Evolutionary conservation across 2,888 invertebrate species (phyloP).

Genomic region (Eristalis intricaria): DNA sequence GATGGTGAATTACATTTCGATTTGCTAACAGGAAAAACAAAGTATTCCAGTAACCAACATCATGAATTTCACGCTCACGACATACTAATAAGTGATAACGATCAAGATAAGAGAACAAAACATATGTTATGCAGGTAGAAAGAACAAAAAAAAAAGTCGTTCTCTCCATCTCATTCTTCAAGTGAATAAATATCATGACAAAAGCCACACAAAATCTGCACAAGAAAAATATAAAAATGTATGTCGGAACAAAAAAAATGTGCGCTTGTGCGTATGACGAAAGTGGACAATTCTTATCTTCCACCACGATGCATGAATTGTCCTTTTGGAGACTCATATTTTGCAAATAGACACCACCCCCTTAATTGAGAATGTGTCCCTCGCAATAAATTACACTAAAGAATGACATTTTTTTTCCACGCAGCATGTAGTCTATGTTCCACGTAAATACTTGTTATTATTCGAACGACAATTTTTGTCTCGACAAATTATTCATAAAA

Average conservation of each 20-base stretch:
- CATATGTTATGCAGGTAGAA: not conserved
- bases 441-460: slow-evolving; percentile 52
- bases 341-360: not conserved
- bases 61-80: too few relatives aligned
- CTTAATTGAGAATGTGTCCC: too few relatives aligned
- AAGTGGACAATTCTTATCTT: not conserved
- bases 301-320: not conserved
- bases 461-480: not conserved
- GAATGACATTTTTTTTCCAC: not conserved
- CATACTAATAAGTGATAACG: too few relatives aligned
- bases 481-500: too few relatives aligned
- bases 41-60: too few relatives aligned
- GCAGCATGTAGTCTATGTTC: not conserved
- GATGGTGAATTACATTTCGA: too few relatives aligned
- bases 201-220: not conserved
- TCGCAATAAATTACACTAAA: not conserved
- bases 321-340: not conserved
- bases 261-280: not conserved
- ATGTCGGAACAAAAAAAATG: not conserved
- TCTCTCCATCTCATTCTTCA: not conserved
- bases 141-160: not conserved
- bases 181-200: not conserved
- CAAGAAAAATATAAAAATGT: not conserved
- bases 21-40: too few relatives aligned
- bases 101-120: not conserved